Percentiles rank a stretch among this genome's conserved stretches.
Conservation (phyloP, 2,797 vertebrate genomes). For the Enteromius treurensis region DNA sequence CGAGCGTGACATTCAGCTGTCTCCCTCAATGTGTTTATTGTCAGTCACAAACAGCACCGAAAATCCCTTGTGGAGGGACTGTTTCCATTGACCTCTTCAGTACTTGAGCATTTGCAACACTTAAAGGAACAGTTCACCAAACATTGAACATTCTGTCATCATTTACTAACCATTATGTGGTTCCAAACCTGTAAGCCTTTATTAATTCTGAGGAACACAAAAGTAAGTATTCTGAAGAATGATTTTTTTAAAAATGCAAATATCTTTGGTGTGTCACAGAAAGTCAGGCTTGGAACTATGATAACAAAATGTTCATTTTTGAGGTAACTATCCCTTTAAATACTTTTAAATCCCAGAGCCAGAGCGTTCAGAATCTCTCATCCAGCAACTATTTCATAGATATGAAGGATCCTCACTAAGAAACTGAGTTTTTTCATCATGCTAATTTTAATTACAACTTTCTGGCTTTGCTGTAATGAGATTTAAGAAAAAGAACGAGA, state of each 20-base stretch:
- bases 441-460: constrained; percentile 22
- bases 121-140: background rate
- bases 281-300: background rate
- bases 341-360: background rate
- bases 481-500: constrained; percentile 20
- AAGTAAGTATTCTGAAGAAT: background rate
- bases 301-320: background rate
- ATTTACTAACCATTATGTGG: background rate
- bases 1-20: constrained; percentile 49
- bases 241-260: background rate
- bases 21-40: constrained; percentile 38
- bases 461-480: constrained; percentile 17
- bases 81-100: constrained; percentile 32
- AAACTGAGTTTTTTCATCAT: constrained; percentile 29
- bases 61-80: constrained; percentile 22
- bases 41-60: constrained; percentile 25
- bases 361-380: background rate
- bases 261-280: background rate
- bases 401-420: constrained; percentile 11
- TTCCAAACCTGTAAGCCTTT: background rate
- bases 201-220: background rate
- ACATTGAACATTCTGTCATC: background rate
- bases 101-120: background rate
- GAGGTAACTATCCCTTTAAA: constrained; percentile 3
- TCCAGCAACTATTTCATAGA: constrained; percentile 14